Evolutionary conservation across 1,140 invertebrate genomes (phyloP).

Genomic region (Trypoxylus dichotomus): DNA sequence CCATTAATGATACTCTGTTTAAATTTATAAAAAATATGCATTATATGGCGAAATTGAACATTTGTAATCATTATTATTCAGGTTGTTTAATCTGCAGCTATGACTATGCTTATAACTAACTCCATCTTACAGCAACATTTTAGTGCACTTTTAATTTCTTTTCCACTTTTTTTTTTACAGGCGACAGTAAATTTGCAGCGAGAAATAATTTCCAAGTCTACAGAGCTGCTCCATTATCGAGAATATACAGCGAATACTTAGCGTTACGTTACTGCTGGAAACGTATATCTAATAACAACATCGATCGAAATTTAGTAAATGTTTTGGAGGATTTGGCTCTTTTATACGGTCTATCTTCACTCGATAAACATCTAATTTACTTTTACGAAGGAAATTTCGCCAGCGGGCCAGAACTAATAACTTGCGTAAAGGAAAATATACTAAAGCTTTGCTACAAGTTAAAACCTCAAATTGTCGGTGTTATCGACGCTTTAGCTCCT

Average conservation of each 20-base stretch:
- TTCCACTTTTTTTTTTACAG: constrained; percentile 38
- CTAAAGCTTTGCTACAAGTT: constrained; percentile 70
- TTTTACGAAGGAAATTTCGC: constrained; percentile 50
- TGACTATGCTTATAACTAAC: too few relatives aligned
- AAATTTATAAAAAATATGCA: too few relatives aligned
- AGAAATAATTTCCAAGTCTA: constrained; percentile 84
- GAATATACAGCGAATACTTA: constrained; percentile 74
- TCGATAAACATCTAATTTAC: constrained; percentile 72
- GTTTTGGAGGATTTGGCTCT: constrained; percentile 68
- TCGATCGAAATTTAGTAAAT: constrained; percentile 50
- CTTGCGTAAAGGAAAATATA: constrained; percentile 64
- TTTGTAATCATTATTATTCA: too few relatives aligned
- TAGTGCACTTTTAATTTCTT: background rate
- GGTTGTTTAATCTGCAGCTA: too few relatives aligned
- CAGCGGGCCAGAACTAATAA: constrained; percentile 53
- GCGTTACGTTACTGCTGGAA: constrained; percentile 63
- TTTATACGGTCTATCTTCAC: constrained; percentile 70
- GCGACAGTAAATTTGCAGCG: constrained; percentile 70
- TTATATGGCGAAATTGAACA: too few relatives aligned
- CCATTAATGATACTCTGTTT: too few relatives aligned
- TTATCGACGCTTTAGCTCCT: constrained; percentile 84
- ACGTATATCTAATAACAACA: constrained; percentile 56
- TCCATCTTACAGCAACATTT: too few relatives aligned
- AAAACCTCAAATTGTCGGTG: constrained; percentile 73
- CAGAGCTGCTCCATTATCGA: constrained; percentile 71